Evolutionary conservation across 2,888 invertebrate genomes (phyloP).

Genomic region (Platerodrilus igneus): DNA sequence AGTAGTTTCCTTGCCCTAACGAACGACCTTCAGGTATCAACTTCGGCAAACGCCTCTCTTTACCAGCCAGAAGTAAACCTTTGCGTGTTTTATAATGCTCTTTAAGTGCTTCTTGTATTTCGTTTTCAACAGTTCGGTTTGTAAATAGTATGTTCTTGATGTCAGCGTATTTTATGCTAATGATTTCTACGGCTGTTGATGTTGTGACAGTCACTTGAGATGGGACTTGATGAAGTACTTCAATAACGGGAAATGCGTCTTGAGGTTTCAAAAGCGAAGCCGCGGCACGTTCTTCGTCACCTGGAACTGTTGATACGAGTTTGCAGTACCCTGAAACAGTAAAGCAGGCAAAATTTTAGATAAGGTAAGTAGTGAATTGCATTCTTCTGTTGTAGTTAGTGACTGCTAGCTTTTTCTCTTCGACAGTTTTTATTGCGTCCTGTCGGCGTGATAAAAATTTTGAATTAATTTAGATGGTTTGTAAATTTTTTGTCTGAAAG

Average conservation of each 20-base stretch:
- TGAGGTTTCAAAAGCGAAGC: conserved; percentile 19
- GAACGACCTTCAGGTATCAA: conserved; percentile 16
- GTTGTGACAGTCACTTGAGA: conserved; percentile 16
- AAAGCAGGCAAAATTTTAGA: background rate
- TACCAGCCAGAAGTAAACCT: conserved; percentile 16
- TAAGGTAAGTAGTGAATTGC: background rate
- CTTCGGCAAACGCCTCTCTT: conserved; percentile 18
- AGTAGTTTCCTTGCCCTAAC: conserved; percentile 19
- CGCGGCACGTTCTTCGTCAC: conserved; percentile 18
- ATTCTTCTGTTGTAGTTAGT: no score
- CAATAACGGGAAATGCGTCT: conserved; percentile 22
- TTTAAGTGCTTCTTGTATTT: conserved; percentile 2
- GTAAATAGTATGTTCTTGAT: conserved; percentile 15
- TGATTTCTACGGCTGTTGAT: conserved; percentile 23
- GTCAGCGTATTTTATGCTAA: conserved; percentile 16
- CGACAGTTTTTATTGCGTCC: no score
- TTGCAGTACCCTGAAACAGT: conserved; percentile 17
- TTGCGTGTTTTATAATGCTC: conserved; percentile 15
- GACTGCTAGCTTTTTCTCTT: no score
- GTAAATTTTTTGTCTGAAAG: no score
- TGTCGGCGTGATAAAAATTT: no score
- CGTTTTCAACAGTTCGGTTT: conserved; percentile 2
- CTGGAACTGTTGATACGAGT: conserved; percentile 18
- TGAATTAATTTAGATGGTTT: no score
- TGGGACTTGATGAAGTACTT: conserved; percentile 20